Conservation (phyloP, 2,888 invertebrate genomes). For the Diaphora mendica region DNA sequence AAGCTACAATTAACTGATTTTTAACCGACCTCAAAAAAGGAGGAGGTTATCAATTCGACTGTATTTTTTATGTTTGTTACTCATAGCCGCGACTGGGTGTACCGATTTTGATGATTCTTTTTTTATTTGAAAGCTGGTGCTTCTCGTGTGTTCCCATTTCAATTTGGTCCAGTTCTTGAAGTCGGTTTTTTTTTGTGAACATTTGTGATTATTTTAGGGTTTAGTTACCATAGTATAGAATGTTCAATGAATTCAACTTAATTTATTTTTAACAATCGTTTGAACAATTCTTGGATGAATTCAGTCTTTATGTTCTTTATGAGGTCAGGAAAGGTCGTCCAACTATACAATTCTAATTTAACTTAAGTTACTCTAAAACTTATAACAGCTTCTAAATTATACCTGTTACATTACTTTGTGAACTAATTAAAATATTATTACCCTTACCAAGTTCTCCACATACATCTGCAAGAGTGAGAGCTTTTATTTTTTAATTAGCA, state of each 20-base stretch:
- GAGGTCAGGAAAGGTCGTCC: background rate
- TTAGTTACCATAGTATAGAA: background rate
- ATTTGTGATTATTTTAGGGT: background rate
- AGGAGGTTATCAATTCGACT: too few species aligned
- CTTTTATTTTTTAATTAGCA: conserved; percentile 57
- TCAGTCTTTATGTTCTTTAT: background rate
- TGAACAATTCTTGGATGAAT: background rate
- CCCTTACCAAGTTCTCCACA: conserved; percentile 23
- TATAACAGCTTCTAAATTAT: background rate
- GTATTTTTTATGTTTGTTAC: too few species aligned
- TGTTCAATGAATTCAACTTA: background rate
- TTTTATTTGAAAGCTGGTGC: too few species aligned
- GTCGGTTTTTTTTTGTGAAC: too few species aligned
- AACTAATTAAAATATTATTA: conserved; percentile 2
- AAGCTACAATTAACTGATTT: background rate
- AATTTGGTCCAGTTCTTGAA: too few species aligned
- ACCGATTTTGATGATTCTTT: too few species aligned
- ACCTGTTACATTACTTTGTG: background rate
- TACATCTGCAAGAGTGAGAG: conserved; percentile 30
- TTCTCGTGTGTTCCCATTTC: too few species aligned
- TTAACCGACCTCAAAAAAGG: too few species aligned
- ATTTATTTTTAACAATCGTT: background rate
- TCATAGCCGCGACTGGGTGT: too few species aligned
- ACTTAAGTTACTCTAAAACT: background rate
- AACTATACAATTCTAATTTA: background rate